These are phyloP conservation scores for Neotoma lepida DNA, from an alignment of 2,113 vertebrate species.

Conservation along the genomic window DNA sequence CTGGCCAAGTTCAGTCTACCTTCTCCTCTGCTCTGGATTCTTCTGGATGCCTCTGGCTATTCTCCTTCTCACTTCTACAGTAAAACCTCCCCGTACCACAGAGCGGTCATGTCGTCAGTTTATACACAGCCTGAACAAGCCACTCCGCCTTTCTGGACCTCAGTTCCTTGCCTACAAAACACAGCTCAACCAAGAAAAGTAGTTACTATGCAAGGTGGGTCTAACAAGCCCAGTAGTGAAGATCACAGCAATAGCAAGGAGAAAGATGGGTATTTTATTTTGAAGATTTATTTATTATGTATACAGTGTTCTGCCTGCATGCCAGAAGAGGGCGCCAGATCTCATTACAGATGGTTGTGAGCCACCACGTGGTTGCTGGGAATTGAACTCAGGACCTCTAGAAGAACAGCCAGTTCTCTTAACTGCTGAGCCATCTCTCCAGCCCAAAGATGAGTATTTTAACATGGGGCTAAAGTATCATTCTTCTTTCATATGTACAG, in stretches of 20 bases:
- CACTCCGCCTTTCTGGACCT: not conserved
- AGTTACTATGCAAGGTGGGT: not conserved
- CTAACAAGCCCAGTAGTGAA: not conserved
- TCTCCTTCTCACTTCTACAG: not conserved
- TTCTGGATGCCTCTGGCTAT: not conserved
- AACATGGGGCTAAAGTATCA: not conserved
- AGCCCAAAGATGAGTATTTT: not conserved
- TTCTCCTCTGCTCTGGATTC: not conserved
- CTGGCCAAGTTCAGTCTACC: too few relatives aligned
- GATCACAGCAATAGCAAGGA: not conserved
- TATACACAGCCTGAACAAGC: not conserved
- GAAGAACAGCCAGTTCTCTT: too few relatives aligned
- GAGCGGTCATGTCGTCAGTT: not conserved
- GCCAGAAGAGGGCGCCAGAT: too few relatives aligned
- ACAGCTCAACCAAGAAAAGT: not conserved
- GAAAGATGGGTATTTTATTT: not conserved
- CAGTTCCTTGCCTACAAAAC: not conserved
- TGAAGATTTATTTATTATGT: too few relatives aligned
- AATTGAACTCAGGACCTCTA: too few relatives aligned
- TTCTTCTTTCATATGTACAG: not conserved
- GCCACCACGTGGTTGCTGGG: too few relatives aligned
- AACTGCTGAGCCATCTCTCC: too few relatives aligned
- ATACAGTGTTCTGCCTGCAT: too few relatives aligned
- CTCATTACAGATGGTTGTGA: too few relatives aligned
- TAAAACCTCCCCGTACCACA: not conserved